phyloP scores from a whole-genome alignment of 2,888 invertebrate species.

The Ochropleura leucogaster region DNA sequence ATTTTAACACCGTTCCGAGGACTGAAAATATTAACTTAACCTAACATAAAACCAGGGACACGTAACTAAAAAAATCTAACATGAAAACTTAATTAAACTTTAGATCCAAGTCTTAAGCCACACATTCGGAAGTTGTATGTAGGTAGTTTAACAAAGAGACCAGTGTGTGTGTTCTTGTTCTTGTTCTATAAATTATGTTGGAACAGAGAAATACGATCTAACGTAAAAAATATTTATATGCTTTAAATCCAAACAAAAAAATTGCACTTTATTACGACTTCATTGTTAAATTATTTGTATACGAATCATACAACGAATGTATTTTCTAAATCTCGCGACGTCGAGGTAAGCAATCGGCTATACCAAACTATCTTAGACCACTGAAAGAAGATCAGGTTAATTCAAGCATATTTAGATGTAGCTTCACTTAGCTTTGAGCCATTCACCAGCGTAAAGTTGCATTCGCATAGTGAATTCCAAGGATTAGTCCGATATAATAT shows the following conservation, averaged over 20 bases:
- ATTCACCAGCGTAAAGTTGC: conserved; percentile 34
- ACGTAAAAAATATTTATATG: not conserved
- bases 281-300: conserved; percentile 1
- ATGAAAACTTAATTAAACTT: conserved; percentile 5
- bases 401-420: conserved; percentile 47
- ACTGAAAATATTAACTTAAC: not conserved
- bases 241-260: conserved; percentile 4
- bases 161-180: not conserved
- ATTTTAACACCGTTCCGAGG: too few relatives aligned
- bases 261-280: too few relatives aligned
- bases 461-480: conserved; percentile 43
- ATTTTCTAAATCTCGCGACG: conserved; percentile 13
- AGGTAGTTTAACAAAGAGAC: not conserved
- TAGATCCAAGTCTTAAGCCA: not conserved
- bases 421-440: conserved; percentile 48
- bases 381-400: conserved; percentile 49
- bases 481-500: conserved; percentile 49
- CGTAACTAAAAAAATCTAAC: not conserved
- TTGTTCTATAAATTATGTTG: not conserved
- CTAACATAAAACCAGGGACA: not conserved
- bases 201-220: not conserved
- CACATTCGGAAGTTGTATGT: not conserved
- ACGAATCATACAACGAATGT: not conserved
- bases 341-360: conserved; percentile 8
- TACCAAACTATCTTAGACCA: conserved; percentile 25